These are phyloP conservation scores for Chionoecetes opilio DNA, from an alignment of 1,140 invertebrate genomes.

Conservation along the genomic window DNA sequence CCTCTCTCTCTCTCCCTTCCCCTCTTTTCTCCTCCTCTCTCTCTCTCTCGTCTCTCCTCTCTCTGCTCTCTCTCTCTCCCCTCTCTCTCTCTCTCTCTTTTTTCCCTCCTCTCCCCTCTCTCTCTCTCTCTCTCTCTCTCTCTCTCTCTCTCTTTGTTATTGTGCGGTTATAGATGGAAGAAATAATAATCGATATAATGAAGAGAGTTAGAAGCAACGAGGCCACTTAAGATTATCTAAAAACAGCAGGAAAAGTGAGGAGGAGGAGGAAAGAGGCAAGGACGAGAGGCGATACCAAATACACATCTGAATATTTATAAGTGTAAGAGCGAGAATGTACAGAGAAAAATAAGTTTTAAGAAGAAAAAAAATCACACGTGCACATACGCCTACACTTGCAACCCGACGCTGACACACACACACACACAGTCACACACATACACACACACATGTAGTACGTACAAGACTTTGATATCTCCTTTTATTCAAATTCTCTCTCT, in stretches of 20 bases:
- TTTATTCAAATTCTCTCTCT: background rate
- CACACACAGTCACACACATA: slow-evolving; percentile 38
- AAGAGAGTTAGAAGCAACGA: too few relatives aligned
- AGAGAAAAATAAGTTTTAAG: background rate
- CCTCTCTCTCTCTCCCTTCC: too few relatives aligned
- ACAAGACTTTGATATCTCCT: too few relatives aligned
- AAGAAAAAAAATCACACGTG: background rate
- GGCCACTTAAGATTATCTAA: too few relatives aligned
- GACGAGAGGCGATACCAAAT: background rate
- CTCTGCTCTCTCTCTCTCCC: slow-evolving; percentile 24
- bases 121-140: too few relatives aligned
- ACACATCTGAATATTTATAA: background rate
- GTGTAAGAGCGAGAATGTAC: background rate
- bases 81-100: too few relatives aligned
- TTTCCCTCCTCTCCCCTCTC: too few relatives aligned
- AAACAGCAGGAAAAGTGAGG: background rate
- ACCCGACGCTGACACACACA: background rate
- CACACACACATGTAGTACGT: background rate
- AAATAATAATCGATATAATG: too few relatives aligned
- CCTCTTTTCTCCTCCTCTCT: too few relatives aligned
- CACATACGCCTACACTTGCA: slow-evolving; percentile 35
- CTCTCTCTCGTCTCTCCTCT: background rate
- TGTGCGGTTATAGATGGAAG: too few relatives aligned
- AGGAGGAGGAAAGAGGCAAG: background rate
- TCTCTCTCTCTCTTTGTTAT: too few relatives aligned